Percentiles rank a stretch among this genome's conserved stretches.
These are phyloP conservation scores for Lasius platythorax DNA, from an alignment of 2,888 invertebrate genomes.

Conservation along the genomic window DNA sequence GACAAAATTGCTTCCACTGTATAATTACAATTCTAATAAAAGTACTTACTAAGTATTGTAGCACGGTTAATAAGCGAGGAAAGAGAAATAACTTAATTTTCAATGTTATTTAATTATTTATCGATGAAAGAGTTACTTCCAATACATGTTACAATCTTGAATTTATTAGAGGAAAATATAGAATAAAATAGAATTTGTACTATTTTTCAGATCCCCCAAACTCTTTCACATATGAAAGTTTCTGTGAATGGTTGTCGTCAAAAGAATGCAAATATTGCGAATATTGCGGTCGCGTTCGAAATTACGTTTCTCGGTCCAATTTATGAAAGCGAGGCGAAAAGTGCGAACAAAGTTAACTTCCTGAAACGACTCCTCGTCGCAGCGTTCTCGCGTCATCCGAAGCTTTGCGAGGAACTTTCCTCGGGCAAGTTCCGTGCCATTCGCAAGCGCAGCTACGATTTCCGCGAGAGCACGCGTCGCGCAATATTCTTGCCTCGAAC, in stretches of 20 bases:
- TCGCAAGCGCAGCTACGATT: slow-evolving; percentile 23
- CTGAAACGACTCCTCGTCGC: slow-evolving; percentile 14
- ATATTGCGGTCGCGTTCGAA: background rate
- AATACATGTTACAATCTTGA: background rate
- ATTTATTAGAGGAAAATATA: background rate
- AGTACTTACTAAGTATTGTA: background rate
- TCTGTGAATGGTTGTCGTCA: background rate
- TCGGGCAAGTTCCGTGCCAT: slow-evolving; percentile 3
- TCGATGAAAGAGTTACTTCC: background rate
- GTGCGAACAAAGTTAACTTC: slow-evolving; percentile 36
- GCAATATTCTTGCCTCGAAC: slow-evolving; percentile 10
- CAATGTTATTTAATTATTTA: background rate
- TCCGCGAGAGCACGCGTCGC: background rate
- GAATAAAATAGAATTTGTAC: background rate
- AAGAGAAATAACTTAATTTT: slow-evolving; percentile 10
- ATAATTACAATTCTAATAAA: background rate
- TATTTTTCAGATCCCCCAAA: background rate
- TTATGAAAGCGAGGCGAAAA: slow-evolving; percentile 30
- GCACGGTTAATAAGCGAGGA: background rate
- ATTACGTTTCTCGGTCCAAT: slow-evolving; percentile 25
- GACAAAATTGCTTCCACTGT: background rate
- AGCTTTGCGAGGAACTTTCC: slow-evolving; percentile 54
- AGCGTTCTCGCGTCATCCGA: slow-evolving; percentile 3
- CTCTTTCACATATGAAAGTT: background rate
- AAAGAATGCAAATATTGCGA: slow-evolving; percentile 28